phyloP scores from a whole-genome alignment of 1,140 invertebrate genomes.

The Hycleus cichorii region DNA sequence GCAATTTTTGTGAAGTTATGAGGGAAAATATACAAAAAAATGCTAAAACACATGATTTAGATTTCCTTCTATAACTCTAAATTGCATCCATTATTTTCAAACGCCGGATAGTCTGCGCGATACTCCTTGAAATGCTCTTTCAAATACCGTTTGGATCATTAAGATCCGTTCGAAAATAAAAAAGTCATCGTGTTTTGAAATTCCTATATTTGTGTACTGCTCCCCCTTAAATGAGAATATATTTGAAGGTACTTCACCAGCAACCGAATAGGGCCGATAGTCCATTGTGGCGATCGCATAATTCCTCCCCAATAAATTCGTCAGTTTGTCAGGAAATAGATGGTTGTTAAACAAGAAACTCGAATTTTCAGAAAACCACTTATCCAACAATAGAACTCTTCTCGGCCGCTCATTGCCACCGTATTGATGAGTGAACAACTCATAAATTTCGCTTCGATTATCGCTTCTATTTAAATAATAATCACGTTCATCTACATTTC shows the following conservation, averaged over 20 bases:
- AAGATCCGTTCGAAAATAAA: too few species aligned
- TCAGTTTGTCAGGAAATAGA: conserved; percentile 19
- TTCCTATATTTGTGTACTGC: too few species aligned
- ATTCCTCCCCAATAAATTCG: conserved; percentile 8
- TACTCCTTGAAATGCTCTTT: too few species aligned
- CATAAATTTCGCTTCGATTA: not conserved
- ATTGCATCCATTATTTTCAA: too few species aligned
- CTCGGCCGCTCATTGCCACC: not conserved
- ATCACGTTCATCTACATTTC: too few species aligned
- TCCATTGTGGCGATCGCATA: conserved; percentile 13
- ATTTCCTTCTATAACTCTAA: too few species aligned
- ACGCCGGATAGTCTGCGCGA: too few species aligned
- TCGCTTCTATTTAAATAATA: not conserved
- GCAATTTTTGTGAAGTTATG: too few species aligned
- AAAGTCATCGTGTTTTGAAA: too few species aligned
- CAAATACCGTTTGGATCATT: too few species aligned
- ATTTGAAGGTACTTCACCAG: conserved; percentile 4
- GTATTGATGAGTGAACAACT: conserved; percentile 17
- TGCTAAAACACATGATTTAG: too few species aligned
- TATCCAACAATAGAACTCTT: conserved; percentile 9
- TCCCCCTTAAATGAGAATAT: not conserved
- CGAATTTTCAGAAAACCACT: conserved; percentile 12
- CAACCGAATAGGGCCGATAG: conserved; percentile 17
- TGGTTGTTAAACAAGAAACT: conserved; percentile 13
- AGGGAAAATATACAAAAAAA: too few species aligned